phyloP scores from a whole-genome alignment of 2,113 vertebrate species.

The Zosterops hypoxanthus region DNA sequence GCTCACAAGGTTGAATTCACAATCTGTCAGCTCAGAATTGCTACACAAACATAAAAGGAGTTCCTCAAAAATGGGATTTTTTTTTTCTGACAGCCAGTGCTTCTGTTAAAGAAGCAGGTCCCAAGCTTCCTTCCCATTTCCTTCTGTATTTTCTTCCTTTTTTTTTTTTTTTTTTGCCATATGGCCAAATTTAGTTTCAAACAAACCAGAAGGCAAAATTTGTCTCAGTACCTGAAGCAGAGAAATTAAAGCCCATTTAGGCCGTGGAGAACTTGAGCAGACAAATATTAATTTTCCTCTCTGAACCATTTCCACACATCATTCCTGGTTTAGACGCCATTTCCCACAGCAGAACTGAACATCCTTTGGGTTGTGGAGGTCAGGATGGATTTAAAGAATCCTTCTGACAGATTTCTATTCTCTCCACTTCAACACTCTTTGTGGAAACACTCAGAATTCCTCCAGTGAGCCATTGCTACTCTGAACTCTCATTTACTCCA shows the following conservation, averaged over 20 bases:
- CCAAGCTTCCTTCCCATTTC: not conserved
- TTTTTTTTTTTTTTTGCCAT: not conserved
- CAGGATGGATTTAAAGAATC: not conserved
- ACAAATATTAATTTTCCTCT: not conserved
- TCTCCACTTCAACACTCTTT: not conserved
- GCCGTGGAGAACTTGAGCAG: not conserved
- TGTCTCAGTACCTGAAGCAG: not conserved
- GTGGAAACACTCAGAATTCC: not conserved
- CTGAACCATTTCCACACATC: not conserved
- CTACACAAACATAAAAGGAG: not conserved
- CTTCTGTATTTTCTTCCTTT: not conserved
- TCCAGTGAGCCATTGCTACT: not conserved
- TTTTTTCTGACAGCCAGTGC: not conserved
- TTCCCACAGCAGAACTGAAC: not conserved
- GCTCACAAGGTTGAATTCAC: not conserved
- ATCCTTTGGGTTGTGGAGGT: not conserved
- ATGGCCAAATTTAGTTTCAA: not conserved
- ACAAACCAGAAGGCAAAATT: not conserved
- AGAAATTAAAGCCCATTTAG: not conserved
- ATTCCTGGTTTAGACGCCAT: not conserved
- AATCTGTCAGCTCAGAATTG: not conserved
- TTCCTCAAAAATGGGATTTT: not conserved
- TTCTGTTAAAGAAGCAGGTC: not conserved
- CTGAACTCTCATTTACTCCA: not conserved
- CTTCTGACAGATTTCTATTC: not conserved